Evolutionary conservation across 2,888 invertebrate genomes (phyloP), one percentile per base, ranked within the genome.

Genomic region (Hoplodrina ambigua): DNA sequence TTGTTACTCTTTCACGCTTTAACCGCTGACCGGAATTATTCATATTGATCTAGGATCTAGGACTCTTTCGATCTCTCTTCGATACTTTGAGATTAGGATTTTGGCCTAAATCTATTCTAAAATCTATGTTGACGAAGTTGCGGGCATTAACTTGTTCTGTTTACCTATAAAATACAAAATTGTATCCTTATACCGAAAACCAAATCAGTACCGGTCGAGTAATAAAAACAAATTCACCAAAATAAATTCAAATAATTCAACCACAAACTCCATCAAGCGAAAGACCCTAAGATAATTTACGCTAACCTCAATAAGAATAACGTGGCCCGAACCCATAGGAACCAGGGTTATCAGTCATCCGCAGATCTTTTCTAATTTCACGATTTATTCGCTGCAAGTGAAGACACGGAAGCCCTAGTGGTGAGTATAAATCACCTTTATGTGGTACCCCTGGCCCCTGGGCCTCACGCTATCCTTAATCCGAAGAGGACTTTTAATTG

Each of bases 341-440:
- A 74, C 81, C 79, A 83, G 78, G 68, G 84, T 83, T 87, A 91
- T 92, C 91, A 89, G 80, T 91, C 88, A 89, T 81, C 83, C 73
- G 82, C 91, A 91, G 88, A 75, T 83, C 78, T 80, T 82, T 85
- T 86, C 88, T 90, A 91, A 90, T 91, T 92, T 90, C 78, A 84
- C 84, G 84, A 92, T 92, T 89, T 91, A 91, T 92, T 82, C 88
- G 86, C 88, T 78, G 74, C 64, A 67, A 76, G 85, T 72, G 81
- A 87, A 86, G 87, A 86, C 86, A 85, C 82, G 81, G 85, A 82
- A 72, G 77, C 88, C 74, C 73, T 84, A 84, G 72, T 77, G 76
- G 65, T 79, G 73, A 55, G 72, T 61, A 89, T 93, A 93, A 94
- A 93, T 93, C 91, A 92, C 82, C 72, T 89, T 91, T 91, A 88